Evolutionary conservation across 2,797 vertebrate genomes (phyloP).

Genomic region (Momotus momota): DNA sequence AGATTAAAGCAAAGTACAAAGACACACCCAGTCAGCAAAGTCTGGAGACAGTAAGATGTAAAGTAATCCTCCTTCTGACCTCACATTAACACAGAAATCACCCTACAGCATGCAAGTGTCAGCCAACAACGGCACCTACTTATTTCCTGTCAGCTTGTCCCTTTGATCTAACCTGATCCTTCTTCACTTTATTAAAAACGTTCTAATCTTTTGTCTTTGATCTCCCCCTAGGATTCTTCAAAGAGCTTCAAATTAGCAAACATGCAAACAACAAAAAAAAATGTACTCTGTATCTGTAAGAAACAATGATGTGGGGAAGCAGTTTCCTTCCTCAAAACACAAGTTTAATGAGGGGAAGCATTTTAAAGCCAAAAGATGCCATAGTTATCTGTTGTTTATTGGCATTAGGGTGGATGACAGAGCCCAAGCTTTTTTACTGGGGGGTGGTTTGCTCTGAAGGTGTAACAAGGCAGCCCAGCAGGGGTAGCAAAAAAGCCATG

Average conservation of each 20-base stretch:
- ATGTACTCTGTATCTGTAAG: constrained; percentile 50
- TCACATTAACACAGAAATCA: constrained; percentile 77
- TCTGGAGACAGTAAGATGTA: constrained; percentile 77
- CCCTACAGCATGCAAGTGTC: constrained; percentile 77
- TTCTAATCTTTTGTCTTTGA: constrained; percentile 77
- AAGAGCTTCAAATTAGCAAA: constrained; percentile 75
- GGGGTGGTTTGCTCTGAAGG: constrained; percentile 66
- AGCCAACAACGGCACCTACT: constrained; percentile 74
- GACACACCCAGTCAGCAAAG: constrained; percentile 73
- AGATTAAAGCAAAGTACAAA: constrained; percentile 71
- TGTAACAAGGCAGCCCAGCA: constrained; percentile 73
- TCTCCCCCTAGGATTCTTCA: constrained; percentile 74
- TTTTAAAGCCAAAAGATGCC: constrained; percentile 64
- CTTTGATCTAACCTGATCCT: constrained; percentile 78
- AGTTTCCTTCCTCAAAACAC: constrained; percentile 59
- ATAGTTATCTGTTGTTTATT: constrained; percentile 65
- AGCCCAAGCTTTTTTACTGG: constrained; percentile 41
- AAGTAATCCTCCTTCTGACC: constrained; percentile 74
- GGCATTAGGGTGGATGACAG: constrained; percentile 59
- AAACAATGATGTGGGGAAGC: constrained; percentile 54
- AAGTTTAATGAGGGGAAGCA: constrained; percentile 54
- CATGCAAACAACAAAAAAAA: constrained; percentile 71
- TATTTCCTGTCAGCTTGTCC: constrained; percentile 76
- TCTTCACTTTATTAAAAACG: constrained; percentile 77
- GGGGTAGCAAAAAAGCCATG: constrained; percentile 70